Base-by-base conservation (phyloP, 2,113 vertebrate species). In the Sinocyclocheilus grahami region DNA sequence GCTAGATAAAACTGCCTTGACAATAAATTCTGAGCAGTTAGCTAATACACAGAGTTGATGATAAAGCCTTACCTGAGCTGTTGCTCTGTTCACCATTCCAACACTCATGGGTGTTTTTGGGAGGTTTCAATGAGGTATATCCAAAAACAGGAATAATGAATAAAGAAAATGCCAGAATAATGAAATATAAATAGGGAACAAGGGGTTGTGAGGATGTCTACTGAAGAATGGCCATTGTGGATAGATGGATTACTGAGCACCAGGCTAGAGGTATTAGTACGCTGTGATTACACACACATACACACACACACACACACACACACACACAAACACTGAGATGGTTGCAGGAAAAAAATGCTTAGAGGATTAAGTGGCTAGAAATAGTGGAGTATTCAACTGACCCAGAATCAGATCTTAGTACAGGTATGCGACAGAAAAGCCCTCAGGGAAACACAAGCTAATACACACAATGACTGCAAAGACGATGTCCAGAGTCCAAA, bases 371-470 rank as follows among this genome's bases (percentile, higher is more conserved):
- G 75, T 69, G 86, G 90, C 90, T 91, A 85, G 88, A 94, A 94
- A 93, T 93, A 94, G 94, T 92, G 87, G 83, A 90, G 90, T 86
- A 91, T 91, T 91, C 89, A 87, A 88, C 90, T 95, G 94, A 94
- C 92, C 92, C 91, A 93, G 92, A 94, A 93, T 92, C 89, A 91
- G 85, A 87, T 16, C 85, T 88, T 87, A 78, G 74, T 37, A 20
- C 63, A 53, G 33, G 8, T 51, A 78, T 20, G 58, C 78, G 84
- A 74, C 89, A 89, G 83, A 88, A 48, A 69, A 65, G 92, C 91
- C 87, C 89, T 89, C n/a, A 82, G 55, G 78, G 65, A 58, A 46
- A 79, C 53, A n/a, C 1, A 55, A 33, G 42, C 48, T 13, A 76
- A 72, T 37, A 67, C 55, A 9, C 60, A 62, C 67, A 82, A 51